Conservation (phyloP, 2,888 invertebrate species). For the Drosophila maculinotata region DNA sequence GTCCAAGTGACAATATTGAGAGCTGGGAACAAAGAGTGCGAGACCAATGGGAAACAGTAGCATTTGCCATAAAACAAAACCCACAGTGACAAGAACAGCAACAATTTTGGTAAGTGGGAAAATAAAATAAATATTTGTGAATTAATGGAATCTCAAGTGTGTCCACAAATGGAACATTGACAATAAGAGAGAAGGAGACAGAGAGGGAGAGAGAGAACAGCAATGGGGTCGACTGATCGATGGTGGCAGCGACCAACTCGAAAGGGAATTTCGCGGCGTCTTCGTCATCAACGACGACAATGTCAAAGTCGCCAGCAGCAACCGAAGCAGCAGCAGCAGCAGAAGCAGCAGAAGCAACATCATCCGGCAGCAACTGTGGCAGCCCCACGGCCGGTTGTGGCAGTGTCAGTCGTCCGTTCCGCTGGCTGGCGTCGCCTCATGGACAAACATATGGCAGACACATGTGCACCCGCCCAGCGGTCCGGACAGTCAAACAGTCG, state of each 20-base stretch:
- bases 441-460: conserved; percentile 79
- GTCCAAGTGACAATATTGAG: conserved; percentile 67
- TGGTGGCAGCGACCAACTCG: conserved; percentile 56
- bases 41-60: conserved; percentile 58
- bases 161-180: conserved; percentile 79
- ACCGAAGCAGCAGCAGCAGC: conserved; percentile 4
- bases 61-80: conserved; percentile 56
- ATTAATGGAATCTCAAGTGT: conserved; percentile 81
- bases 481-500: conserved; percentile 29
- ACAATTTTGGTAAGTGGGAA: conserved; percentile 52
- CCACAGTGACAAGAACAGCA: conserved; percentile 37
- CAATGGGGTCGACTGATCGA: conserved; percentile 61
- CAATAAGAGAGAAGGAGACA: conserved; percentile 27
- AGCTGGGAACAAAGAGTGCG: conserved; percentile 28
- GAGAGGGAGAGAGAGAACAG: neutral
- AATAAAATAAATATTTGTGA: conserved; percentile 77
- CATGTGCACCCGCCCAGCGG: conserved; percentile 59
- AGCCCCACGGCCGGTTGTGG: conserved; percentile 64
- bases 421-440: conserved; percentile 65
- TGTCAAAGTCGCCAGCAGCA: conserved; percentile 59
- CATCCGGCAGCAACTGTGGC: conserved; percentile 22
- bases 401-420: conserved; percentile 53
- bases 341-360: conserved; percentile 12
- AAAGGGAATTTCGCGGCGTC: conserved; percentile 28
- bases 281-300: conserved; percentile 36